Evolutionary conservation across 2,113 vertebrate genomes (phyloP).

Genomic region (Charadrius vociferus): DNA sequence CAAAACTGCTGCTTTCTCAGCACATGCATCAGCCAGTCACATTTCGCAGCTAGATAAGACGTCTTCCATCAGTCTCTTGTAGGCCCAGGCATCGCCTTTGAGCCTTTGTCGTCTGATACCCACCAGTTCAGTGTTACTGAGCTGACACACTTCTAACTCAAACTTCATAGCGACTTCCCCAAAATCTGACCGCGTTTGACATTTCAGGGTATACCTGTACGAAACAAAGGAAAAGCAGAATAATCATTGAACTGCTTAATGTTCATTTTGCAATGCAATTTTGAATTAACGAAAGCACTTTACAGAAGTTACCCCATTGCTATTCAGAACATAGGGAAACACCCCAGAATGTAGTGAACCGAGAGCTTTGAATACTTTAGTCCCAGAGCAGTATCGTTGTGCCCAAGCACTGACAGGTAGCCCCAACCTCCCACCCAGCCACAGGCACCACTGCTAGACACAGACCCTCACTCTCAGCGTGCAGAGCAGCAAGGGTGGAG

Average conservation of each 20-base stretch:
- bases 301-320: neutral
- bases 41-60: slow-evolving; percentile 85
- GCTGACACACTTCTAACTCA: slow-evolving; percentile 91
- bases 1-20: neutral
- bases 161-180: slow-evolving; percentile 92
- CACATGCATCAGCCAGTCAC: slow-evolving; percentile 21
- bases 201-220: slow-evolving; percentile 89
- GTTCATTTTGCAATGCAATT: neutral
- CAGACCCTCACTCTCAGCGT: neutral
- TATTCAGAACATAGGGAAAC: neutral
- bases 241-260: neutral
- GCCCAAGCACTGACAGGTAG: neutral
- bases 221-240: slow-evolving; percentile 3
- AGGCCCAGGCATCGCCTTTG: slow-evolving; percentile 95
- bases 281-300: neutral
- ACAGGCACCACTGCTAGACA: neutral
- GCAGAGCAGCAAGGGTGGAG: neutral
- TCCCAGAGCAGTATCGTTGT: neutral
- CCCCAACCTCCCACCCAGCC: neutral
- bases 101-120: slow-evolving; percentile 89
- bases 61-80: slow-evolving; percentile 93
- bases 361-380: neutral
- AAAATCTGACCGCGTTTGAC: slow-evolving; percentile 86
- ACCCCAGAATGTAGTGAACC: neutral
- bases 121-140: slow-evolving; percentile 82